Base-by-base conservation (phyloP, 2,113 vertebrate genomes). In the Tachycineta bicolor region DNA sequence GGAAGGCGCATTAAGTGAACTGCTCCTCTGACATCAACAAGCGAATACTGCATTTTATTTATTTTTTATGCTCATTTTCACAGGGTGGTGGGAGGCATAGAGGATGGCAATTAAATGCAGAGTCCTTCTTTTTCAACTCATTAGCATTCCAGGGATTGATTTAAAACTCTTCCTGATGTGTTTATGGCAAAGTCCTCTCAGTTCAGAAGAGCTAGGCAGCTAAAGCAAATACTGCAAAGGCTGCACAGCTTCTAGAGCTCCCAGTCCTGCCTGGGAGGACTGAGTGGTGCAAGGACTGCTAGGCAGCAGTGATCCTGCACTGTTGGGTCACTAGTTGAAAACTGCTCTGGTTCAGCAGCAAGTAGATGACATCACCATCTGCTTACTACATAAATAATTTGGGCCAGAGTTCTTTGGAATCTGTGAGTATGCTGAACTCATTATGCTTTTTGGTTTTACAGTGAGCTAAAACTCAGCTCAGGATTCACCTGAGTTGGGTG, bases 121-220 rank as follows among this genome's bases (percentile, higher is more conserved):
- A 58, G 41, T 46, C 28, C 67, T 88, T 52, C 34, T 94, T 96
- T 89, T 68, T 77, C 73, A 65, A 23, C 55, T 94, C 70, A 55
- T 94, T 96, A 78, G 41, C 70, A 84, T 96, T 91, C 59, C 25
- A 74, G 26, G 18, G 76, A 74, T 92, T 95, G 79, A 33, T 88
- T 90, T 86, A 50, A 92, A 94, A 92, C 21, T 69, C 46, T 88
- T 89, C n/a, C 37, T 37, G 60, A 58, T 64, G 20, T 44, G 26
- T 71, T 95, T 94, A 44, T 92, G 65, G 47, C 81, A 79, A 71
- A 67, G 31, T 22, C 62, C 6, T 58, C 2, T 60, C 41, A 43
- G 50, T 68, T 65, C 64, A 68, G 78, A 90, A 87, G 44, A 65
- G 56, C 64, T 70, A n/a, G 63, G 70, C 33, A 77, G 46, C 59